A percentile compares a stretch with the other conserved stretches of the same genome.
These are phyloP conservation scores for Limonius californicus DNA, from an alignment of 1,140 invertebrate species.

Conservation along the genomic window DNA sequence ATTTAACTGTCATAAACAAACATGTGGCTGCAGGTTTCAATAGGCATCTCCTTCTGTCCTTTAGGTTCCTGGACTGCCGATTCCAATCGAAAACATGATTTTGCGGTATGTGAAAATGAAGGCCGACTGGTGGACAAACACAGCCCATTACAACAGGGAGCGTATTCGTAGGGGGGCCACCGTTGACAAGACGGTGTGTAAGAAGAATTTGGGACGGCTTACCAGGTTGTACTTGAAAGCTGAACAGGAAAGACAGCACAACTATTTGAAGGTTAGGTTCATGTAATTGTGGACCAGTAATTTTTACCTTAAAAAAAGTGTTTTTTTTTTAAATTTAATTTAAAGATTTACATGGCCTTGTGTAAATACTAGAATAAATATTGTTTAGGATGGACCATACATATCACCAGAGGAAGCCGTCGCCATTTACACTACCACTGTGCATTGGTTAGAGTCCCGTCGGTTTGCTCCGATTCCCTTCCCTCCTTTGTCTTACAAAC, in stretches of 20 bases:
- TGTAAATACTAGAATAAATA: no score
- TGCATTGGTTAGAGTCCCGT: slow-evolving; percentile 98
- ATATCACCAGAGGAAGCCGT: slow-evolving; percentile 99
- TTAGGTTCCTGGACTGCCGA: slow-evolving; percentile 95
- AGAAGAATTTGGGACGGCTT: slow-evolving; percentile 96
- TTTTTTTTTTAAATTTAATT: no score
- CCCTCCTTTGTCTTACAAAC: slow-evolving; percentile 98
- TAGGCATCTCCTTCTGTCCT: no score
- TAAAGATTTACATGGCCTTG: no score
- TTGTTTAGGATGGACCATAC: slow-evolving; percentile 93
- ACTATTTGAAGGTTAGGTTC: slow-evolving; percentile 89
- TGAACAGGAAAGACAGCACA: slow-evolving; percentile 98
- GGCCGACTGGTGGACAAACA: slow-evolving; percentile 99
- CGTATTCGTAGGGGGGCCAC: slow-evolving; percentile 89
- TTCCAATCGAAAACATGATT: slow-evolving; percentile 99
- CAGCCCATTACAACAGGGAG: slow-evolving; percentile 98
- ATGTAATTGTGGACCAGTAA: no score
- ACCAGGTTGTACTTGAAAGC: slow-evolving; percentile 97
- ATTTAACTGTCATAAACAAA: no score
- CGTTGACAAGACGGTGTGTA: slow-evolving; percentile 99
- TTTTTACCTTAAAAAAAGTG: no score
- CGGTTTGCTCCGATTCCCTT: slow-evolving; percentile 99
- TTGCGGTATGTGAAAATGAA: slow-evolving; percentile 99
- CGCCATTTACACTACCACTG: slow-evolving; percentile 98
- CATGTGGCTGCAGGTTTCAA: no score